Evolutionary conservation across 2,113 vertebrate genomes (phyloP), one percentile per base, ranked within the genome.

Genomic region (Grammomys surdaster): DNA sequence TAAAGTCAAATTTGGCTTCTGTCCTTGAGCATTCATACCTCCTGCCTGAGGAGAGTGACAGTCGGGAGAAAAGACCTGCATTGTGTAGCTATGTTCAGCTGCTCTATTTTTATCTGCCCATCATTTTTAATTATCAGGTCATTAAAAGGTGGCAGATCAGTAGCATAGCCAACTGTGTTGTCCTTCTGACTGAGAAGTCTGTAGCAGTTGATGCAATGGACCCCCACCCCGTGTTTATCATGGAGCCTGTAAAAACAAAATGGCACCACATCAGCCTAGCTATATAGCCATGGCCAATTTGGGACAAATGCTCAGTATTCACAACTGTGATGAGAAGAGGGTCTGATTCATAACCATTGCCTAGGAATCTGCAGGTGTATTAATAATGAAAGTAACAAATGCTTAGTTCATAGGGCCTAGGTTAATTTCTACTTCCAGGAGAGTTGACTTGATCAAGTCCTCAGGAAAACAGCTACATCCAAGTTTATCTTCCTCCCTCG

Each of bases 111-210:
- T 86, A 24, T 96, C 90, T 97, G 97, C 67, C 24, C 97, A 98
- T 98, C 97, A 96, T 95, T 98, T 98, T 96, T 96, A 98, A 98
- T 98, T 98, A 98, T 94, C 95, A 95, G 96, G 96, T 97, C 97
- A 98, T 98, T 97, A 98, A 96, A 96, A 98, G 96, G 96, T 96
- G 96, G 97, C 96, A 95, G 95, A 95, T 96, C 96, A 96, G 97
- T 93, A 97, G 88, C 95, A 90, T 31, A 95, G 96, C 95, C 97
- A 98, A 97, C 89, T 94, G 85, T 20, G 85, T 84, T 0, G 0
- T 89, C 98, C 97, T 97, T 98, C 96, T 87, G 86, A 95, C 4
- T 77, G 95, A 65, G 85, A 95, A 91, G 92, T 72, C 95, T 88
- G 67, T 33, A 96, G 89, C 82, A 93, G 92, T 65, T 20, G 93